Evolutionary conservation across 2,888 invertebrate species (phyloP), one percentile per base, ranked within the genome.

Genomic region (Netelia inedita): DNA sequence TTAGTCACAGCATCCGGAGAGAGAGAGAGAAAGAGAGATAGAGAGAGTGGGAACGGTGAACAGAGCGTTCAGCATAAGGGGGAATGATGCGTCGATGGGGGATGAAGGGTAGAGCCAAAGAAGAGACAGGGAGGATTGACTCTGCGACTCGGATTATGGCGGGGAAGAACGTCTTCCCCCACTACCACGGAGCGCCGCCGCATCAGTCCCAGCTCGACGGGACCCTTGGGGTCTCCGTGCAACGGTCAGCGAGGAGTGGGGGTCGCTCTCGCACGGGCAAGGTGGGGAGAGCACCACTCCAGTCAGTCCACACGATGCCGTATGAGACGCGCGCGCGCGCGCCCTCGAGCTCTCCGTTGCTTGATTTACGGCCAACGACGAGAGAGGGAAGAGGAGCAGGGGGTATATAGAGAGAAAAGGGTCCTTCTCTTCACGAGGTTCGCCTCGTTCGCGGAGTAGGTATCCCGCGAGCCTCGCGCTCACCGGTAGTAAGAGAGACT

Each of bases 301-400:
- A 46, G 41, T 66, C 76, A n/a, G 57, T 55, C 74, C 74, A 82
- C 53, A 65, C 66, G 79, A 85, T 61, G 81, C 84, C 73, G 84
- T 78, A 82, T 82, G 85, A 75, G 79, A 85, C 82, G 79, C 66
- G 76, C 81, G 86, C 79, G 41, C 59, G 66, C 46, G 68, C 66
- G 82, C 82, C 71, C 73, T 69, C 73, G 79, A 86, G 85, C 79
- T 85, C 84, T 83, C 87, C 89, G 90, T 87, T 90, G 88, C 91
- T 93, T 93, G 93, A 93, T 93, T 93, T 93, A 93, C 93, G 92
- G 90, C 88, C 90, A 89, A 80, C 91, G 87, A 91, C 63, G 79
- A 74, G 73, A 82, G 68, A 59, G 73, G 35, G 10, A 59, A 65
- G 72, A 35, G 72, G 57, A 65, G 53, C 46, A 14, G 71, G 16